Base-by-base conservation (phyloP, 2,113 vertebrate genomes). In the Neodon shergylaensis region DNA sequence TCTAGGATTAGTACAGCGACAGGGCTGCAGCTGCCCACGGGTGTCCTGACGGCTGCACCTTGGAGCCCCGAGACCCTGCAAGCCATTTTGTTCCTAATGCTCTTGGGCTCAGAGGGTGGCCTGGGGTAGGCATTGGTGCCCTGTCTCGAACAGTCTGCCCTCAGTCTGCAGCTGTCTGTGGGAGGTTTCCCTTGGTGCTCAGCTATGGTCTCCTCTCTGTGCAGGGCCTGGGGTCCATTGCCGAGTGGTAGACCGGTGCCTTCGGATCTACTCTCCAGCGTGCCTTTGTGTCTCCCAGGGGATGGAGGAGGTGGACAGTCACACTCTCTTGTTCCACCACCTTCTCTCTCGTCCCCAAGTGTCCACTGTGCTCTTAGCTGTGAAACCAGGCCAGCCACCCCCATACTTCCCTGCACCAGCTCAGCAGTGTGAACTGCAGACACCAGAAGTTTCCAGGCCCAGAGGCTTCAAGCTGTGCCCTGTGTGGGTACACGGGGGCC, bases 371-470 rank as follows among this genome's bases (percentile, higher is more conserved):
- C 78, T 88, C 78, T 70, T 28, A 66, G 78, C 91, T 79, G 70
- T 31, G 7, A 74, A 95, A 76, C 83, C 94, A 95, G 94, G 94
- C 83, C 90, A 93, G 0, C 79, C 74, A 22, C 87, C 95, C 89
- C 78, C 68, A 0, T 39, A 10, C 26, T 76, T 94, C 84, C 13
- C 10, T 19, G 42, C 42, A 70, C 26, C 78, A 68, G 82, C 74
- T 92, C 78, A 70, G 89, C 90, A 52, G 49, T 2, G 5, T 16
- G 12, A 52, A 77, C 36, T 24, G 49, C 88, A 90, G 49, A 49
- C 66, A 24, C 52, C 24, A 72, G 82, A 42, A 65, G 66, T 85
- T 47, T 39, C 61, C 14, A 81, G 44, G 14, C 9, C 36, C 0
- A 0, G 28, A 31, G 73, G 47, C 82, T 61, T 44, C 68, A 76